Percentiles rank a stretch among this genome's conserved stretches.
Evolutionary conservation across 2,888 invertebrate genomes (phyloP).

Genomic region (Microplitis deprimator): DNA sequence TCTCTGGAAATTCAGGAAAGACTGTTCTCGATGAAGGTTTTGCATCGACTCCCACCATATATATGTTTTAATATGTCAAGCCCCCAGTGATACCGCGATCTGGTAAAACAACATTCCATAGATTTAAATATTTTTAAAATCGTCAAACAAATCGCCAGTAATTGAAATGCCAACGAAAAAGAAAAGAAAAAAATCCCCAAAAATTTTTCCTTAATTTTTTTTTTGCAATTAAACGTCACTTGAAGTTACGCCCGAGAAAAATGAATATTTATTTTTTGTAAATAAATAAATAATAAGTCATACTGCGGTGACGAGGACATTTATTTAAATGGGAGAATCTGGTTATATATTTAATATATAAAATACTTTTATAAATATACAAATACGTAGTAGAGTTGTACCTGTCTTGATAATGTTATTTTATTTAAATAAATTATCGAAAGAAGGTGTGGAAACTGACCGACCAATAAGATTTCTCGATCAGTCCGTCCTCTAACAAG

Average conservation of each 20-base stretch:
- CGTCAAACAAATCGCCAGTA: conserved; percentile 38
- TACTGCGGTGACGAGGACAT: too few species aligned
- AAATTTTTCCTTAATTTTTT: background rate
- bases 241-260: too few species aligned
- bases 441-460: conserved; percentile 67
- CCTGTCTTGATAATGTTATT: background rate
- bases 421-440: conserved; percentile 60
- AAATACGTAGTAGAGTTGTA: conserved; percentile 23
- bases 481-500: conserved; percentile 59
- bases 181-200: background rate
- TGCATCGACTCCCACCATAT: background rate
- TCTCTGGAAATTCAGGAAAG: conserved; percentile 22
- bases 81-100: conserved; percentile 30
- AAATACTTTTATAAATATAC: too few species aligned
- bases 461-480: conserved; percentile 68
- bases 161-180: background rate
- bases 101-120: conserved; percentile 51
- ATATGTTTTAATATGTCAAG: background rate
- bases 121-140: conserved; percentile 45
- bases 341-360: too few species aligned
- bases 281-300: too few species aligned
- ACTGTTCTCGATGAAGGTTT: conserved; percentile 20
- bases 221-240: background rate
- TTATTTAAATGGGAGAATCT: too few species aligned
- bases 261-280: too few species aligned